Percentiles rank a stretch among this genome's conserved stretches.
Conservation (phyloP, 2,797 vertebrate species). For the Pantherophis alleghaniensis region DNA sequence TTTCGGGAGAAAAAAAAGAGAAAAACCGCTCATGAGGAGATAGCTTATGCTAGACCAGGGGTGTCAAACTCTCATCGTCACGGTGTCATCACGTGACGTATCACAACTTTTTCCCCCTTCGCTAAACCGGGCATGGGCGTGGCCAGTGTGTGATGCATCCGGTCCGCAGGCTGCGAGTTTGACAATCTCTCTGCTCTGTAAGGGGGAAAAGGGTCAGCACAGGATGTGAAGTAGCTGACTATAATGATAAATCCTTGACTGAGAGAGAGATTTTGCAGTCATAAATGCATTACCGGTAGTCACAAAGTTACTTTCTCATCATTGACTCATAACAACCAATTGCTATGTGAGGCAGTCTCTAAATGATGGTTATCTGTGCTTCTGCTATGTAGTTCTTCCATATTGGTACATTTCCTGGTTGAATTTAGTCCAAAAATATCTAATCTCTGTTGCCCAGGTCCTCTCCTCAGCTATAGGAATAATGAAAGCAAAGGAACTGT, state of each 20-base stretch:
- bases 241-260: not conserved
- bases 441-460: not conserved
- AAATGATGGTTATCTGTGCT: not conserved
- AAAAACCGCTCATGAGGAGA: not conserved
- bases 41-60: not conserved
- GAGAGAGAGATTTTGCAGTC: not conserved
- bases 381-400: not conserved
- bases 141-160: too few species aligned
- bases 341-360: not conserved
- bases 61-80: too few species aligned
- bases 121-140: too few species aligned
- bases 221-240: not conserved
- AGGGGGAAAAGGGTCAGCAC: too few species aligned
- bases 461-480: not conserved
- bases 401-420: not conserved
- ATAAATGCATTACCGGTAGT: not conserved
- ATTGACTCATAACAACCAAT: not conserved
- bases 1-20: not conserved
- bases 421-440: not conserved
- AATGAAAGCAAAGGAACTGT: not conserved
- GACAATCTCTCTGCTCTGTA: not conserved
- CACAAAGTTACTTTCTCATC: not conserved
- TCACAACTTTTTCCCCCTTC: too few species aligned
- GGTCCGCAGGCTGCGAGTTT: too few species aligned
- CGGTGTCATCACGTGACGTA: too few species aligned